Conservation (phyloP, 2,888 invertebrate genomes). For the Plutella xylostella region DNA sequence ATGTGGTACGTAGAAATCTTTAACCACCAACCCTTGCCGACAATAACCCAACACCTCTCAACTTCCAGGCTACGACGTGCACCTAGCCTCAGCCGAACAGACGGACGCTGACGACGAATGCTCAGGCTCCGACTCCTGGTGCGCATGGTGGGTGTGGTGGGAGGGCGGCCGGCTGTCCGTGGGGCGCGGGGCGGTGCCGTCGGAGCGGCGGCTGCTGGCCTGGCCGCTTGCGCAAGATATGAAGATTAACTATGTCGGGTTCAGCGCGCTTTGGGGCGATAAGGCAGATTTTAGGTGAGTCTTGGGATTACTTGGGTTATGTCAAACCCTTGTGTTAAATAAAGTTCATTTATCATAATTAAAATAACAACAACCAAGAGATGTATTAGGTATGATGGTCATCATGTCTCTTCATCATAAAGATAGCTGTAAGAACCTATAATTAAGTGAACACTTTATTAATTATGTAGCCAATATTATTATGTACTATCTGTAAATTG, state of each 20-base stretch:
- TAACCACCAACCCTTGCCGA: too few species aligned
- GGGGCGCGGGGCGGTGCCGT: constrained; percentile 68
- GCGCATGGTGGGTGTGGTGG: constrained; percentile 78
- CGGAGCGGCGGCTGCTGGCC: constrained; percentile 66
- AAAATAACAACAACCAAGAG: too few species aligned
- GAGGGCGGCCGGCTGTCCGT: constrained; percentile 69
- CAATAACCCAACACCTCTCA: too few species aligned
- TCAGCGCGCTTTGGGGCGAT: constrained; percentile 74
- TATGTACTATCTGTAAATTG: too few species aligned
- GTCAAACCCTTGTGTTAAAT: too few species aligned
- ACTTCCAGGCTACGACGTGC: constrained; percentile 72
- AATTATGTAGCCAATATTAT: too few species aligned
- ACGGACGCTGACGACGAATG: constrained; percentile 68
- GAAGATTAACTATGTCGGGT: constrained; percentile 72
- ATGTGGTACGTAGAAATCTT: too few species aligned
- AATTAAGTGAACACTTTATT: too few species aligned
- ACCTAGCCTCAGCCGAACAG: constrained; percentile 69
- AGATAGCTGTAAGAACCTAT: too few species aligned
- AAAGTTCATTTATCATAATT: too few species aligned
- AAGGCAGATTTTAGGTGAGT: constrained; percentile 73
- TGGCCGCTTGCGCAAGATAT: constrained; percentile 72
- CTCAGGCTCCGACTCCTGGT: constrained; percentile 56
- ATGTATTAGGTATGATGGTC: too few species aligned
- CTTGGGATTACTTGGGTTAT: background rate
- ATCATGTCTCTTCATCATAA: too few species aligned